Evolutionary conservation across 2,113 vertebrate genomes (phyloP).

Genomic region (Antennarius striatus): DNA sequence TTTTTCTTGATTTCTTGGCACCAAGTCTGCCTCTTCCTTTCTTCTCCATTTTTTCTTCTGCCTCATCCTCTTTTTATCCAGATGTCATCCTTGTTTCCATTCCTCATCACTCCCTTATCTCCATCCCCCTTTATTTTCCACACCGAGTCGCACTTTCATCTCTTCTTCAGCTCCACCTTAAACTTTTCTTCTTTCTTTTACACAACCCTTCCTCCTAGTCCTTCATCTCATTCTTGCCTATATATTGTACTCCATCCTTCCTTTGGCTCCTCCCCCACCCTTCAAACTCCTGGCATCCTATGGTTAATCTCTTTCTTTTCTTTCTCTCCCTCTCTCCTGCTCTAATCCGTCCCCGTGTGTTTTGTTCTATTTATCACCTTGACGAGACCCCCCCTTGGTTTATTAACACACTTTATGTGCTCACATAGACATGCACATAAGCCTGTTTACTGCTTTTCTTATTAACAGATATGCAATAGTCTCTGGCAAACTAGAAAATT

Average conservation of each 20-base stretch:
- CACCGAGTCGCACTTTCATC: constrained; percentile 32
- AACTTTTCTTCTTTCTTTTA: constrained; percentile 25
- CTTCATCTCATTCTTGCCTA: constrained; percentile 3
- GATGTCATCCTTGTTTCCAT: constrained; percentile 16
- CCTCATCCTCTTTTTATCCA: constrained; percentile 4
- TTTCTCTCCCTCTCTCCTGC: not conserved
- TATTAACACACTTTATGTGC: constrained; percentile 53
- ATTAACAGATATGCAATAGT: constrained; percentile 41
- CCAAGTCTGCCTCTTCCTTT: not conserved
- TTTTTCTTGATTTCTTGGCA: constrained; percentile 7
- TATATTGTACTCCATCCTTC: constrained; percentile 22
- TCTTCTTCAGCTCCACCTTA: constrained; percentile 7
- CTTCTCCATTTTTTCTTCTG: not conserved
- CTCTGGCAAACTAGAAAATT: constrained; percentile 37
- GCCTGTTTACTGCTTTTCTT: constrained; percentile 33
- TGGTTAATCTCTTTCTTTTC: constrained; percentile 49
- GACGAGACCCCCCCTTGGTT: constrained; percentile 69
- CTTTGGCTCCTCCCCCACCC: constrained; percentile 28
- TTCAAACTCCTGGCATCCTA: constrained; percentile 40
- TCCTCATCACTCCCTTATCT: constrained; percentile 6
- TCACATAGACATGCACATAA: not conserved
- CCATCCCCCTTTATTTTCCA: constrained; percentile 9
- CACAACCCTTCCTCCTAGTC: constrained; percentile 17
- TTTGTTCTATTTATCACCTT: constrained; percentile 71
- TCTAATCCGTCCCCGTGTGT: constrained; percentile 50